phyloP scores from a whole-genome alignment of 2,113 vertebrate species.

The Chelonoidis abingdonii region DNA sequence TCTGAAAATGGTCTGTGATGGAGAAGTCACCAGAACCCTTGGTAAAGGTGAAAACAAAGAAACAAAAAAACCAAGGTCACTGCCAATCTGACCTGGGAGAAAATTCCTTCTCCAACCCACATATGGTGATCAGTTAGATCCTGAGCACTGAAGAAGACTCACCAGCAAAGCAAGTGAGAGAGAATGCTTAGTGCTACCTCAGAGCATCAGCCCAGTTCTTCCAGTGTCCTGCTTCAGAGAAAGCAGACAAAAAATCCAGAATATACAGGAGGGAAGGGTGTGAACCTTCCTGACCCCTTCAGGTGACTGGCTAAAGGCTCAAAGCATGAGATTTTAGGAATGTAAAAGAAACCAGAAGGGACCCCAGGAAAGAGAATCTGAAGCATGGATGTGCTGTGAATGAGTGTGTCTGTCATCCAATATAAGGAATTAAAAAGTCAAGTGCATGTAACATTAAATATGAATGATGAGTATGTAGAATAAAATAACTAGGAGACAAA shows the following conservation, averaged over 20 bases:
- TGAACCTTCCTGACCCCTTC: neutral
- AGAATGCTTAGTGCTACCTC: neutral
- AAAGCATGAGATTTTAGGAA: neutral
- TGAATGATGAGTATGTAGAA: constrained; percentile 71
- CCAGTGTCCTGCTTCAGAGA: neutral
- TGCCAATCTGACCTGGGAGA: neutral
- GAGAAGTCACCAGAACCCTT: neutral
- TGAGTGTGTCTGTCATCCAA: constrained; percentile 59
- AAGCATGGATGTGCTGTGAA: constrained; percentile 39
- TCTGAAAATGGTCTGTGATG: neutral
- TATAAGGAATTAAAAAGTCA: constrained; percentile 72
- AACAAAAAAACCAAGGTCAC: no score
- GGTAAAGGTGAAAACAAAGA: neutral
- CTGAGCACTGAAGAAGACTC: neutral
- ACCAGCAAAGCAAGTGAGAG: neutral
- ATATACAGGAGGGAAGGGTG: neutral
- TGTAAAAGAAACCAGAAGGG: neutral
- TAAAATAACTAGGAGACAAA: constrained; percentile 71
- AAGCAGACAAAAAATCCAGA: neutral
- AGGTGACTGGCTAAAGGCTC: neutral
- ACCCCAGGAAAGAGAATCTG: constrained; percentile 14
- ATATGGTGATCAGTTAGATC: neutral
- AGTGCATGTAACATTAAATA: constrained; percentile 71
- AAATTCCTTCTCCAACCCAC: neutral
- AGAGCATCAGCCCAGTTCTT: neutral